Percentiles rank a stretch among this genome's conserved stretches.
Evolutionary conservation across 30 jellyfish, hydroid and myxozoan species (phyloP).

Genomic region (Hydra vulgaris): DNA sequence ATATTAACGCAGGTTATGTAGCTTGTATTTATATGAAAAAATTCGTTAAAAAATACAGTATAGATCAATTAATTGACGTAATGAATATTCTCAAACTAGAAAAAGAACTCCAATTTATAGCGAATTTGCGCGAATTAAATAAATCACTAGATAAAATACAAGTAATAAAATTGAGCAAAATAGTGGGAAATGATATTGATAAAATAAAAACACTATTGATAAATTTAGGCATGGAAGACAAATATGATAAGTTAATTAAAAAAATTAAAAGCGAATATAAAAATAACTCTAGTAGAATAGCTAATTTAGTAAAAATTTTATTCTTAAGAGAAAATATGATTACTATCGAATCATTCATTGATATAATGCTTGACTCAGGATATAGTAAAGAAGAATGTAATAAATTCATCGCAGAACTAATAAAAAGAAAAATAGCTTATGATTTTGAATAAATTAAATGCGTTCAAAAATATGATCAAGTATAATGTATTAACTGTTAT

Average conservation of each 20-base stretch:
- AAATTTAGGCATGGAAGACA: background rate
- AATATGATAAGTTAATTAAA: background rate
- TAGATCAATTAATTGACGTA: background rate
- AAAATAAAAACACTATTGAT: background rate
- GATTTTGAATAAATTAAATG: background rate
- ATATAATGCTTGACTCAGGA: background rate
- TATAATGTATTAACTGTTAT: too few species aligned
- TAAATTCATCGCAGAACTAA: background rate
- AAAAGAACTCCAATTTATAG: background rate
- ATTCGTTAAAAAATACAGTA: too few species aligned
- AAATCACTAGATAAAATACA: background rate
- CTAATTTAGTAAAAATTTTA: background rate
- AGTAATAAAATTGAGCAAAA: background rate
- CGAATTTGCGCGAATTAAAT: too few species aligned
- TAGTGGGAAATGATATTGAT: background rate
- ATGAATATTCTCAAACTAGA: background rate
- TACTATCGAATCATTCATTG: background rate
- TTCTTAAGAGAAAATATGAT: too few species aligned
- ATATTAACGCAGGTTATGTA: background rate
- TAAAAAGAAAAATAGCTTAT: background rate
- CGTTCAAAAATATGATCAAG: too few species aligned
- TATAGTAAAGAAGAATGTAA: background rate
- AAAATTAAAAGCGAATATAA: background rate
- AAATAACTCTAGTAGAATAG: background rate
- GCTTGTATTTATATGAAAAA: background rate